phyloP scores from a whole-genome alignment of 2,113 vertebrate species.

The Ochotona curzoniae region DNA sequence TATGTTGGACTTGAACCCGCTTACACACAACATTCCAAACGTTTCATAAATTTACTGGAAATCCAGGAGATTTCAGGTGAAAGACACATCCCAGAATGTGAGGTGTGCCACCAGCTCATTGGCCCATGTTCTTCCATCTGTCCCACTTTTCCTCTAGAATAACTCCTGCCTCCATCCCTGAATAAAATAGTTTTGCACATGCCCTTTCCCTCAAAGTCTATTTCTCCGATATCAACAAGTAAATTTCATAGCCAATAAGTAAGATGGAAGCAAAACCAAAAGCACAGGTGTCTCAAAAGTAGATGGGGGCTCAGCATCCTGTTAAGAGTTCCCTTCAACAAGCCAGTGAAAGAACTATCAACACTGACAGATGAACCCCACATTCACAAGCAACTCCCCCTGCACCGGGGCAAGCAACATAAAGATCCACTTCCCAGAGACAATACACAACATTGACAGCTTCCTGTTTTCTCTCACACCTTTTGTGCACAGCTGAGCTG shows the following conservation, averaged over 20 bases:
- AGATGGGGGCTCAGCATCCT: neutral
- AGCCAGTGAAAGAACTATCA: neutral
- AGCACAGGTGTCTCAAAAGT: neutral
- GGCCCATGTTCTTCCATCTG: neutral
- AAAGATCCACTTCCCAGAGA: neutral
- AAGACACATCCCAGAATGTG: neutral
- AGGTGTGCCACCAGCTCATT: neutral
- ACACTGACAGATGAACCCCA: neutral
- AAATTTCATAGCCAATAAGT: neutral
- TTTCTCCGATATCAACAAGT: neutral
- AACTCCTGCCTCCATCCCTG: neutral
- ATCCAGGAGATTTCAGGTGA: too few relatives aligned
- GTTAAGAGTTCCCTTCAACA: neutral
- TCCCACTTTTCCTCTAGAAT: neutral
- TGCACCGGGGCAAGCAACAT: neutral
- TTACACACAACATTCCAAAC: neutral
- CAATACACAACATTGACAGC: neutral
- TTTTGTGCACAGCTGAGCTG: neutral
- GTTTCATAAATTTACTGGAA: neutral
- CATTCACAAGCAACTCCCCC: neutral
- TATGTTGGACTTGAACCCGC: neutral
- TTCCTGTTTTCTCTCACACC: neutral
- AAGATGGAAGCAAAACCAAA: neutral
- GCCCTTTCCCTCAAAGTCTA: constrained; percentile 14
- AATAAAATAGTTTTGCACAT: neutral